Evolutionary conservation across 2,888 invertebrate genomes (phyloP).

Genomic region (Rhaphigaster nebulosa): DNA sequence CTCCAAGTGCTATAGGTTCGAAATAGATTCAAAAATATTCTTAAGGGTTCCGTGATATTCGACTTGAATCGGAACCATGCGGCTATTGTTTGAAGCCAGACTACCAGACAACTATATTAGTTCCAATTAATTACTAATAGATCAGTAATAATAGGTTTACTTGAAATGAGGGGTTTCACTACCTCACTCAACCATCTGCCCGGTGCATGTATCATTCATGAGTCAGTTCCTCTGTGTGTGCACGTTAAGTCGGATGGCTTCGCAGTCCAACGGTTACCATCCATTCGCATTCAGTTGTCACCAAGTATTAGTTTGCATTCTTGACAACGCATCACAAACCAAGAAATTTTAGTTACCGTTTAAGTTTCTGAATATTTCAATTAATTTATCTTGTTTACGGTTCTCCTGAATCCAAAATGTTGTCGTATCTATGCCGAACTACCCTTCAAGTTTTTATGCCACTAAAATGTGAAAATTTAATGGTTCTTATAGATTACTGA

Average conservation of each 20-base stretch:
- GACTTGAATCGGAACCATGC: background rate
- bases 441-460: too few species aligned
- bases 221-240: background rate
- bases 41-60: too few species aligned
- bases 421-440: too few species aligned
- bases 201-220: background rate
- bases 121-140: background rate
- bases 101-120: slow-evolving; percentile 18
- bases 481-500: too few species aligned
- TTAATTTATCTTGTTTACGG: too few species aligned
- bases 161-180: background rate
- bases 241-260: background rate
- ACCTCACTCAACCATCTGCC: background rate
- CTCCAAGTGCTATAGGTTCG: too few species aligned
- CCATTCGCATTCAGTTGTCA: background rate
- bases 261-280: background rate
- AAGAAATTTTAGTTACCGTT: background rate
- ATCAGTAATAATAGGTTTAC: slow-evolving; percentile 1
- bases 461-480: too few species aligned
- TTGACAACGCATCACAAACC: background rate
- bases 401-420: too few species aligned
- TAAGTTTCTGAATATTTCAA: background rate
- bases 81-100: background rate
- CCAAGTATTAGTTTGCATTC: background rate
- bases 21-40: too few species aligned